These are phyloP conservation scores for Cyrtorhinus lividipennis DNA, from an alignment of 1,140 invertebrate genomes.

Conservation along the genomic window DNA sequence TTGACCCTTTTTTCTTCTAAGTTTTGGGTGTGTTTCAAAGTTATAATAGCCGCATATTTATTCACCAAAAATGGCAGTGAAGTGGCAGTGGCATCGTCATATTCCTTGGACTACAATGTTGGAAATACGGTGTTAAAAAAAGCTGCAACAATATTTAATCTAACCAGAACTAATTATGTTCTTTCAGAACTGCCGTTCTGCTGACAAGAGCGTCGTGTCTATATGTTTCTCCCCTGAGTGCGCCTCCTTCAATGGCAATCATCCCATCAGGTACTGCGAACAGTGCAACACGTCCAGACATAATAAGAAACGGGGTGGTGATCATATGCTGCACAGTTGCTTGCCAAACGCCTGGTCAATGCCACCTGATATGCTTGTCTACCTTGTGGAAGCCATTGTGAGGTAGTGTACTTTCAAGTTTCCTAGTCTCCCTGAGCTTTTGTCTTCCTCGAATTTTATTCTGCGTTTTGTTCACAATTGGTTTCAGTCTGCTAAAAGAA, in stretches of 20 bases:
- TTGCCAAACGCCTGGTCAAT: conserved; percentile 73
- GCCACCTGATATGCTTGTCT: conserved; percentile 79
- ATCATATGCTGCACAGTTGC: conserved; percentile 79
- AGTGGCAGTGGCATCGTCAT: too few species aligned
- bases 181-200: conserved; percentile 82
- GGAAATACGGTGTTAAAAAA: too few species aligned
- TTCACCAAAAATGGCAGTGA: too few species aligned
- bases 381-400: conserved; percentile 92
- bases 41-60: too few species aligned
- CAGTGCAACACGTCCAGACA: conserved; percentile 82
- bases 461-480: not conserved
- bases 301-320: conserved; percentile 64
- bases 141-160: too few species aligned
- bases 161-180: too few species aligned
- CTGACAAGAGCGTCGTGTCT: conserved; percentile 83
- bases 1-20: too few species aligned
- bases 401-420: conserved; percentile 42
- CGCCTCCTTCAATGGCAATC: conserved; percentile 87
- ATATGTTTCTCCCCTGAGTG: conserved; percentile 96
- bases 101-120: too few species aligned
- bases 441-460: not conserved
- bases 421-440: not conserved
- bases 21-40: too few species aligned
- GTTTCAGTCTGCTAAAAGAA: conserved; percentile 60
- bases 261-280: conserved; percentile 85